phyloP scores from a whole-genome alignment of 2,113 vertebrate species.

The Tursiops truncatus region DNA sequence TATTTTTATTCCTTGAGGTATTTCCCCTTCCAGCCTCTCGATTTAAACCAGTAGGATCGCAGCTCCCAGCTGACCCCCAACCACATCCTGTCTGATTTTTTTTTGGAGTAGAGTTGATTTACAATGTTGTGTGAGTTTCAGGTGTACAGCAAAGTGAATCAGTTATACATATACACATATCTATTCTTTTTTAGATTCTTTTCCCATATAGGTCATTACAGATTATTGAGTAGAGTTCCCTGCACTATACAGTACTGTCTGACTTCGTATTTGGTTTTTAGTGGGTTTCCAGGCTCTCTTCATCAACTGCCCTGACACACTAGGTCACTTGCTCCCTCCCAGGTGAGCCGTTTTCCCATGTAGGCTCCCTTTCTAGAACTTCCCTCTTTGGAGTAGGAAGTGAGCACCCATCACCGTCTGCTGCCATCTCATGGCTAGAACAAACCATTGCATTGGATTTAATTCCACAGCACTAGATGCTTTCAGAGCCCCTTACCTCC shows the following conservation, averaged over 20 bases:
- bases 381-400: not conserved
- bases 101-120: not conserved
- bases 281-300: not conserved
- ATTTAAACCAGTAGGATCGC: not conserved
- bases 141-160: not conserved
- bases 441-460: not conserved
- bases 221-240: not conserved
- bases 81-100: not conserved
- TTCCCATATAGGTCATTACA: not conserved
- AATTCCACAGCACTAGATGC: not conserved
- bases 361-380: not conserved
- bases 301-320: not conserved
- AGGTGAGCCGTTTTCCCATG: not conserved
- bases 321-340: not conserved
- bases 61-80: not conserved
- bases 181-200: not conserved
- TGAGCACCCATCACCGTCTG: not conserved
- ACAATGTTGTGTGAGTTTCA: not conserved
- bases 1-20: not conserved
- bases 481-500: not conserved
- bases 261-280: not conserved
- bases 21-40: not conserved
- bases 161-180: not conserved
- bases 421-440: conserved; percentile 30
- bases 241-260: not conserved